A percentile compares a stretch with the other conserved stretches of the same genome.
Conservation (phyloP, 2,888 invertebrate species). For the Epirrita christyi region DNA sequence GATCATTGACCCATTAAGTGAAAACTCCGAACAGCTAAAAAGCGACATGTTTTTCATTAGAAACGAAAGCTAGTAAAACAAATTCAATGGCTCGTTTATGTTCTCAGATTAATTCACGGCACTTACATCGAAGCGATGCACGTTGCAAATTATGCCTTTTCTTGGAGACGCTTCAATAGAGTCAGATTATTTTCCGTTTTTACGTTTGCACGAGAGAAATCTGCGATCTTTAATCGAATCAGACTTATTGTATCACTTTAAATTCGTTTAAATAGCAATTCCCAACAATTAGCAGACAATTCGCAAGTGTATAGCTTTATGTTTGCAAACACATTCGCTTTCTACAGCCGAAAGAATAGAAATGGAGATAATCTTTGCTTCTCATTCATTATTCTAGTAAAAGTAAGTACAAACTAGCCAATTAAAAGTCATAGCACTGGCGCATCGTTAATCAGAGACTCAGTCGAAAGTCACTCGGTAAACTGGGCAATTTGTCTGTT, state of each 20-base stretch:
- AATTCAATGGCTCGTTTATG: conserved; percentile 57
- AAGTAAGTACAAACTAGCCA: conserved; percentile 58
- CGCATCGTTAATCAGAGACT: conserved; percentile 57
- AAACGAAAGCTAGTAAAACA: conserved; percentile 68
- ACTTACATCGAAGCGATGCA: conserved; percentile 51
- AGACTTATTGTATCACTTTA: conserved; percentile 29
- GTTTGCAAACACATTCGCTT: conserved; percentile 56
- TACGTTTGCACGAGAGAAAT: conserved; percentile 57
- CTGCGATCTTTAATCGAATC: conserved; percentile 38
- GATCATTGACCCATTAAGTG: conserved; percentile 58
- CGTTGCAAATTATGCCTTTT: conserved; percentile 61
- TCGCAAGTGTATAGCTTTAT: conserved; percentile 21
- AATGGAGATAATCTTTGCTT: conserved; percentile 59
- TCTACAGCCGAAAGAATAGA: conserved; percentile 66
- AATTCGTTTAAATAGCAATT: conserved; percentile 27
- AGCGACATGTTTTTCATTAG: conserved; percentile 63
- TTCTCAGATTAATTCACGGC: conserved; percentile 60
- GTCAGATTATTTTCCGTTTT: conserved; percentile 68
- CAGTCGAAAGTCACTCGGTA: conserved; percentile 66
- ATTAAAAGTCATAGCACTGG: conserved; percentile 67
- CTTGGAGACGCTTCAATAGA: conserved; percentile 71
- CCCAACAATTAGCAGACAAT: conserved; percentile 29
- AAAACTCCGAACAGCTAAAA: conserved; percentile 55
- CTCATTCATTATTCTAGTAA: conserved; percentile 71
- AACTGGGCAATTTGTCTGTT: conserved; percentile 38